phyloP scores from a whole-genome alignment of 2,113 vertebrate species.

The Zeus faber region DNA sequence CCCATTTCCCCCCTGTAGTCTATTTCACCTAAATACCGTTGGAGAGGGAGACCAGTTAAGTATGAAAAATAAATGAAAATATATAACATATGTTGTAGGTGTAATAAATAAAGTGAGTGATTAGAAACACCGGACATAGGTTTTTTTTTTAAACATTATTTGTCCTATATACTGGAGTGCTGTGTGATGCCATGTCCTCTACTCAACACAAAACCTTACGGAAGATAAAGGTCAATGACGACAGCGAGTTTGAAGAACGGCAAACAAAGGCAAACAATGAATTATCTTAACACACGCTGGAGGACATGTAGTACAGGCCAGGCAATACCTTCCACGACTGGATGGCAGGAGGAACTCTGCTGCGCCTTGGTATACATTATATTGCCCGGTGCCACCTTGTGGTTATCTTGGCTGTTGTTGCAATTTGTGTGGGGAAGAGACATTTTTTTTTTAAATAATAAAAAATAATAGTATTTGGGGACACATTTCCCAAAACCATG shows the following conservation, averaged over 20 bases:
- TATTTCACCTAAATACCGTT: constrained; percentile 44
- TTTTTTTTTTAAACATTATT: constrained; percentile 40
- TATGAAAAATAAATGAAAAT: constrained; percentile 55
- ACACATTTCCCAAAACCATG: constrained; percentile 32
- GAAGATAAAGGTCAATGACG: constrained; percentile 28
- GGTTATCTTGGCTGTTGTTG: too few species aligned
- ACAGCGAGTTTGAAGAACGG: constrained; percentile 25
- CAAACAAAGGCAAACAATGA: constrained; percentile 1
- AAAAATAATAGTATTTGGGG: constrained; percentile 39
- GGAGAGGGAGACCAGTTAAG: constrained; percentile 54
- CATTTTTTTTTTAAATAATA: too few species aligned
- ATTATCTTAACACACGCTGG: constrained; percentile 7
- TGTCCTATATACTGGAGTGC: constrained; percentile 61
- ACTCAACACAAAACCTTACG: constrained; percentile 51
- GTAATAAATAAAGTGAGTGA: constrained; percentile 65
- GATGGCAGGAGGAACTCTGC: constrained; percentile 1
- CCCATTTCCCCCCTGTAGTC: constrained; percentile 31
- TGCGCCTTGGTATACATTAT: constrained; percentile 43
- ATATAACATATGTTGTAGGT: constrained; percentile 70
- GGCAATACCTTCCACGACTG: too few species aligned
- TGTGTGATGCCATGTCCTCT: constrained; percentile 33
- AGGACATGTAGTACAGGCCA: constrained; percentile 20
- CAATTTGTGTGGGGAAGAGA: too few species aligned
- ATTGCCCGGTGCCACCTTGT: too few species aligned
- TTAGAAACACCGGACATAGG: constrained; percentile 75